phyloP scores from a whole-genome alignment of 2,113 vertebrate genomes.

The Boleophthalmus pectinirostris region DNA sequence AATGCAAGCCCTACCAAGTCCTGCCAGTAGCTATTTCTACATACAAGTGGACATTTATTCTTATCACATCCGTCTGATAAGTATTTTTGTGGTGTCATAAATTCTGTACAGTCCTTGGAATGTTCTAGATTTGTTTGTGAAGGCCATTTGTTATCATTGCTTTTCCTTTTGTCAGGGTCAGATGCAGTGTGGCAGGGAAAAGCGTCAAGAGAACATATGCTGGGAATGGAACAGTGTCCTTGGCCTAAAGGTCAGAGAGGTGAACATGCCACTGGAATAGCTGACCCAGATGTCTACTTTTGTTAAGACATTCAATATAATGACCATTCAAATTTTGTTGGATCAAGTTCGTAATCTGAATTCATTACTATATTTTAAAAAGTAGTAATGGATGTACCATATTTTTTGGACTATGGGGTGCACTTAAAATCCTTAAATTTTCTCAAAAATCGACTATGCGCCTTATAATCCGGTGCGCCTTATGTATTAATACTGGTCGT shows the following conservation, averaged over 20 bases:
- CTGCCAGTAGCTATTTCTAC: background rate
- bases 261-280: background rate
- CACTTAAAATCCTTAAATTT: too few species aligned
- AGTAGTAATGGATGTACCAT: too few species aligned
- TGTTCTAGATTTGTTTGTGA: constrained; percentile 3
- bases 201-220: background rate
- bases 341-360: too few species aligned
- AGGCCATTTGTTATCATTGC: background rate
- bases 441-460: too few species aligned
- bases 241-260: background rate
- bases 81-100: background rate
- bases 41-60: background rate
- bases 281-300: constrained; percentile 20
- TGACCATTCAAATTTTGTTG: background rate
- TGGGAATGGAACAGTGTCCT: background rate
- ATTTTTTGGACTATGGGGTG: too few species aligned
- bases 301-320: background rate
- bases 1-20: background rate
- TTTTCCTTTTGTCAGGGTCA: constrained; percentile 8
- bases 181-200: background rate
- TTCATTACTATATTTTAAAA: too few species aligned
- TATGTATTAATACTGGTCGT: too few species aligned
- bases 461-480: too few species aligned
- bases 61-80: background rate
- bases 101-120: background rate